Evolutionary conservation across 2,113 vertebrate genomes (phyloP).

Genomic region (Megaceryle maxima): DNA sequence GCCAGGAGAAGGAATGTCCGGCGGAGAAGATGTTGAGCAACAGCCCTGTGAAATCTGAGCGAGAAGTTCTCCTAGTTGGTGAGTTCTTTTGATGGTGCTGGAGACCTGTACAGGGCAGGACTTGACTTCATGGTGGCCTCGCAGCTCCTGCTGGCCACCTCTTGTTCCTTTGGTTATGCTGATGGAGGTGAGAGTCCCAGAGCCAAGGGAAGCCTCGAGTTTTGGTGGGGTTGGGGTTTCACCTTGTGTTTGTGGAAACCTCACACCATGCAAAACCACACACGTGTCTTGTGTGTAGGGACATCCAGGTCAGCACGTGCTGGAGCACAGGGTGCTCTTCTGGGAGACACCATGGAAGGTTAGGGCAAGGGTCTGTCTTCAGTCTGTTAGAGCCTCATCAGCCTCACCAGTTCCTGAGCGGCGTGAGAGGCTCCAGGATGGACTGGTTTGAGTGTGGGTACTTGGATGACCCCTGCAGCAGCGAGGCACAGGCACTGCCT

Average conservation of each 20-base stretch:
- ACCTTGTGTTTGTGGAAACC: neutral
- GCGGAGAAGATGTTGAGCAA: slow-evolving; percentile 78
- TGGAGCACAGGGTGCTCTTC: neutral
- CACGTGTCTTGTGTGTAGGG: neutral
- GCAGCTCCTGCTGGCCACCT: neutral
- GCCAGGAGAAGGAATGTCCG: slow-evolving; percentile 85
- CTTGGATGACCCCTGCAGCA: neutral
- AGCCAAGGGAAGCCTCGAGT: neutral
- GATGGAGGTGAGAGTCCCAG: neutral
- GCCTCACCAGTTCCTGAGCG: neutral
- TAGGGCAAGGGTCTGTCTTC: neutral
- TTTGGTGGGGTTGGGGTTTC: neutral
- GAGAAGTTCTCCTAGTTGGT: slow-evolving; percentile 93
- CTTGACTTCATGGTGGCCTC: neutral
- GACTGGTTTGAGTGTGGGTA: neutral
- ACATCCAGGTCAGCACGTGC: neutral
- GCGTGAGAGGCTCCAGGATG: neutral
- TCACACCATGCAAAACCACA: neutral
- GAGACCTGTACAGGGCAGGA: neutral
- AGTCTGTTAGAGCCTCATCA: too few relatives aligned
- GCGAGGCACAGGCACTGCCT: neutral
- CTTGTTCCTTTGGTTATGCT: neutral
- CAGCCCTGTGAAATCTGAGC: slow-evolving; percentile 88
- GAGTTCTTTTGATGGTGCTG: slow-evolving; percentile 7
- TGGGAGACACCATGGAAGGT: neutral